Evolutionary conservation across 2,113 vertebrate species (phyloP).

Genomic region (Cebus imitator): DNA sequence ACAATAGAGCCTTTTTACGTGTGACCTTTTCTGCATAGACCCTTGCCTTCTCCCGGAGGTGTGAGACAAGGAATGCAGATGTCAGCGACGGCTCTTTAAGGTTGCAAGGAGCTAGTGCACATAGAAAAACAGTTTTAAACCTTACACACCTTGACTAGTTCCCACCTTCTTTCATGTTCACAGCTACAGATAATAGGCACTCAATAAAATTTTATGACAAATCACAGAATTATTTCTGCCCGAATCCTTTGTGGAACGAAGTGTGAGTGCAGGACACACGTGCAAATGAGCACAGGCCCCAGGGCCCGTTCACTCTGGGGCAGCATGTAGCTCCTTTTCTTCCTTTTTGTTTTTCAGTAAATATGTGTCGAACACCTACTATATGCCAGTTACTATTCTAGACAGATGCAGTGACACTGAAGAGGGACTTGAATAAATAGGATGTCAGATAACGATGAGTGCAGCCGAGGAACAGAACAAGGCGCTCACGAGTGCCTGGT

Average conservation of each 20-base stretch:
- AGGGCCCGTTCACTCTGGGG: neutral
- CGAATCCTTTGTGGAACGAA: neutral
- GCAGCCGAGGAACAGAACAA: rapidly evolving
- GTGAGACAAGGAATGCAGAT: neutral
- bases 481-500: neutral
- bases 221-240: neutral
- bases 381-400: rapidly evolving
- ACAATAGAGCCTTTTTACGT: neutral
- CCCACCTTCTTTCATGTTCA: neutral
- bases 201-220: neutral
- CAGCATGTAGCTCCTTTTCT: neutral
- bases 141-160: too few species aligned
- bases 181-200: neutral
- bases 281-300: rapidly evolving
- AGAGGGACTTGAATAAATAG: neutral
- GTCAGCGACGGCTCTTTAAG: too few species aligned
- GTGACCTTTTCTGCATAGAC: neutral
- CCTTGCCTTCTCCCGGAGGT: neutral
- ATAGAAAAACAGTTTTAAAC: neutral
- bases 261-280: neutral
- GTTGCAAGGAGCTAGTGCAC: neutral
- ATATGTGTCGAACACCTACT: neutral
- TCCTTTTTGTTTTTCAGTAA: neutral
- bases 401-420: rapidly evolving
- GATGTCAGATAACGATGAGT: too few species aligned